A percentile compares a stretch with the other conserved stretches of the same genome.
phyloP scores from a whole-genome alignment of 92 coral and sea anemone species.

The Palythoa heliodiscus region DNA sequence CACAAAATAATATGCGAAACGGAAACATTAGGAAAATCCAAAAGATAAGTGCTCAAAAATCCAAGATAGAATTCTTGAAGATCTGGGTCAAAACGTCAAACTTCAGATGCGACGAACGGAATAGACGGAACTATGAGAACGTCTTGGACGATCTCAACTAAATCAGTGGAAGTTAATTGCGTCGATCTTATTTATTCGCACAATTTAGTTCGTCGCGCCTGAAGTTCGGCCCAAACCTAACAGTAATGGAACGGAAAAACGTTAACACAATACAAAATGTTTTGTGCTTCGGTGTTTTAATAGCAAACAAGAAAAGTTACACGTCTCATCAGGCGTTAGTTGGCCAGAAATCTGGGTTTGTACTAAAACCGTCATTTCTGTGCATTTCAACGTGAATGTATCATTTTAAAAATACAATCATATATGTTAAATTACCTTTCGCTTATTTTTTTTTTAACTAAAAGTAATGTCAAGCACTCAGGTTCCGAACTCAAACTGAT shows the following conservation, averaged over 20 bases:
- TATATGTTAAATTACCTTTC: not conserved
- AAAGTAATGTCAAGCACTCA: not conserved
- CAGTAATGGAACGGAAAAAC: not conserved
- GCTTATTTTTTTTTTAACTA: not conserved
- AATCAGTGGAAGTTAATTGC: too few relatives aligned
- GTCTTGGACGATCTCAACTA: too few relatives aligned
- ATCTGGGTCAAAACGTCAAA: too few relatives aligned
- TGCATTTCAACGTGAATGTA: not conserved
- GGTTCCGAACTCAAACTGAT: constrained; percentile 4
- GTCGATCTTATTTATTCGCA: too few relatives aligned
- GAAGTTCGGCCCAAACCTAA: not conserved
- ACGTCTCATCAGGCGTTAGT: constrained; percentile 25
- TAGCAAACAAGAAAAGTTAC: not conserved
- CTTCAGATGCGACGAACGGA: too few relatives aligned
- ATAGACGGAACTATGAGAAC: too few relatives aligned
- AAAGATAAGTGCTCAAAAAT: too few relatives aligned
- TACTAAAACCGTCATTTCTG: constrained; percentile 14
- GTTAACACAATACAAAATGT: not conserved
- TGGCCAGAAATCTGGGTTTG: constrained; percentile 11
- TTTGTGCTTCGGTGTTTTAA: not conserved
- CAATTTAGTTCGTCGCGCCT: too few relatives aligned
- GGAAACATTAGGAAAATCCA: too few relatives aligned
- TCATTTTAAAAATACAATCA: not conserved
- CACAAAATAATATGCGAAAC: too few relatives aligned
- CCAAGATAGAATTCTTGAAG: not conserved